These are phyloP conservation scores for Neolamprologus cancellatus DNA, from an alignment of 2,113 vertebrate species.

Conservation along the genomic window DNA sequence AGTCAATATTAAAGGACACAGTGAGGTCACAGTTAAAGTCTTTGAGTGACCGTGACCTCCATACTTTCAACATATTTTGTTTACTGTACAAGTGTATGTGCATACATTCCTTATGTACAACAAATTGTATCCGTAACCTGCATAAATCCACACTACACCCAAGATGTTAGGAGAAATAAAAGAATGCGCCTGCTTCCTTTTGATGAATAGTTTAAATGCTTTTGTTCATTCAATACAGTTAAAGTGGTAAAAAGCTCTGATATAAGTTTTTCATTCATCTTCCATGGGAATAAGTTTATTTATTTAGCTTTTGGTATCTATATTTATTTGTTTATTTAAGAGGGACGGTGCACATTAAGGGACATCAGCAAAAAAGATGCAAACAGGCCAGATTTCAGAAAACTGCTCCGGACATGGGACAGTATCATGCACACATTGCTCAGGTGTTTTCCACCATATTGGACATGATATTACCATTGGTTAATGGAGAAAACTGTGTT, in stretches of 20 bases:
- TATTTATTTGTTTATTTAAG: background rate
- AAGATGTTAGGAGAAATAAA: background rate
- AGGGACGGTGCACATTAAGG: background rate
- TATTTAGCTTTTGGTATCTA: background rate
- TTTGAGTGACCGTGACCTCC: background rate
- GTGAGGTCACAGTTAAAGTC: accelerated
- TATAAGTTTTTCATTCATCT: background rate
- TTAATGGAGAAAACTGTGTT: background rate
- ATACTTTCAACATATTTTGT: background rate
- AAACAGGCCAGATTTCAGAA: background rate
- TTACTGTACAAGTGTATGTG: background rate
- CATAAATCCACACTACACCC: background rate
- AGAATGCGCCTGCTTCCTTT: background rate
- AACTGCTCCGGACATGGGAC: accelerated
- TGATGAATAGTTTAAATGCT: background rate
- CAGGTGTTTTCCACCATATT: background rate
- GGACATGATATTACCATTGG: accelerated
- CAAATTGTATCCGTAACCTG: background rate
- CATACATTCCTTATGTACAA: accelerated
- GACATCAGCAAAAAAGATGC: background rate
- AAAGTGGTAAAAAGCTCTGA: background rate
- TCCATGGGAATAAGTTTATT: background rate
- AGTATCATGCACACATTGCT: background rate
- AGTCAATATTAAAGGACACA: background rate
- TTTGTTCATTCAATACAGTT: background rate